Percentiles rank a stretch among this genome's conserved stretches.
These are phyloP conservation scores for Pseudomyrmex concolor DNA, from an alignment of 1,140 invertebrate species.

Conservation along the genomic window DNA sequence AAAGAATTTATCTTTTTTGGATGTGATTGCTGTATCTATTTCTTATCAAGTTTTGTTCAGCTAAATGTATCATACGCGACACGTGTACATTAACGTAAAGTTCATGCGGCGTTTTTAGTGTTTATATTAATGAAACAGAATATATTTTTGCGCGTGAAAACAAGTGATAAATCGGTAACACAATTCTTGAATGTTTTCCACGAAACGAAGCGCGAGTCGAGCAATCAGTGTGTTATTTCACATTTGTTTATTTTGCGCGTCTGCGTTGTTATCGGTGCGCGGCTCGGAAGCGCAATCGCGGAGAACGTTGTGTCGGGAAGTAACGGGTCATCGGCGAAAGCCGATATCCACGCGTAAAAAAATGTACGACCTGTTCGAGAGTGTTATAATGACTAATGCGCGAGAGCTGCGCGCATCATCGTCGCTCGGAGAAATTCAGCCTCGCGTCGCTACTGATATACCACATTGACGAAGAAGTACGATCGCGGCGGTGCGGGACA, in stretches of 20 bases:
- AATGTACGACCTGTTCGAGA: conserved; percentile 75
- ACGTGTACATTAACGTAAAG: no score
- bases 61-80: no score
- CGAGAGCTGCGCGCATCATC: conserved; percentile 12
- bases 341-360: conserved; percentile 57
- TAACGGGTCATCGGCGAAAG: conserved; percentile 65
- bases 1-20: conserved; percentile 1
- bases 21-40: not conserved
- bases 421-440: not conserved
- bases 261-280: not conserved
- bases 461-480: conserved; percentile 29
- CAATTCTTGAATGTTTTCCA: not conserved
- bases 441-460: conserved; percentile 27
- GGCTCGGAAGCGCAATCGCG: conserved; percentile 2
- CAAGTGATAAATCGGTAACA: not conserved
- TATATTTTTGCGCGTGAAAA: no score
- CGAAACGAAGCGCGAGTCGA: not conserved
- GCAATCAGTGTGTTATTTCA: not conserved
- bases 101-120: no score
- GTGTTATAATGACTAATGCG: conserved; percentile 82
- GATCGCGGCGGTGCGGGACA: conserved; percentile 9
- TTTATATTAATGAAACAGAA: no score
- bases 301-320: conserved; percentile 27
- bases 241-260: conserved; percentile 14
- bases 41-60: not conserved